phyloP scores from a whole-genome alignment of 2,797 vertebrate genomes.

The Mustela erminea region DNA sequence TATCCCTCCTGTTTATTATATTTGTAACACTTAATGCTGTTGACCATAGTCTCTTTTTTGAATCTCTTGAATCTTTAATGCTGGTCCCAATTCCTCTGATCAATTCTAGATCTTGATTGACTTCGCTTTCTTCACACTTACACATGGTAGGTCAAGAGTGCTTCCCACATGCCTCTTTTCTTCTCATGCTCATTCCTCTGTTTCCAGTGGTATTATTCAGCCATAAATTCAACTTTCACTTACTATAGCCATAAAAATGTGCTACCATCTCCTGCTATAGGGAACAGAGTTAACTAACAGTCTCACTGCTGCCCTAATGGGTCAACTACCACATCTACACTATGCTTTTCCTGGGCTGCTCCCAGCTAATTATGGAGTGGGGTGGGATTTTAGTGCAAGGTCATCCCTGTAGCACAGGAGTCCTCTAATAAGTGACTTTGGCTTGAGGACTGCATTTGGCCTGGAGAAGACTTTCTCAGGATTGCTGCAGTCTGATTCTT shows the following conservation, averaged over 20 bases:
- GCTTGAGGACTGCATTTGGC: background rate
- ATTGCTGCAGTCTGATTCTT: background rate
- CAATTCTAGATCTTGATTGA: background rate
- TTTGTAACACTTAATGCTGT: background rate
- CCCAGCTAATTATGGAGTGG: fast-evolving
- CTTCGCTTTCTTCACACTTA: background rate
- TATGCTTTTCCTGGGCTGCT: background rate
- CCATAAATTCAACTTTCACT: background rate
- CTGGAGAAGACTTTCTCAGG: background rate
- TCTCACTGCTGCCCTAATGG: background rate
- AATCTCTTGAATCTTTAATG: background rate
- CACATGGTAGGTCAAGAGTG: background rate
- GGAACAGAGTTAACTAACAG: background rate
- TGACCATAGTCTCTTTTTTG: background rate
- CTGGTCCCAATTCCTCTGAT: background rate
- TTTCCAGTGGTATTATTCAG: background rate
- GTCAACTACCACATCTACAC: background rate
- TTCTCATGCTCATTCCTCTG: background rate
- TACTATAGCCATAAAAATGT: background rate
- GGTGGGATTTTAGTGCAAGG: background rate
- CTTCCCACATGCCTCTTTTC: background rate
- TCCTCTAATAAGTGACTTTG: background rate
- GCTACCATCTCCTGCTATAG: background rate
- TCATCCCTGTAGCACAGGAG: no score
- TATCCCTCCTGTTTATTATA: background rate